Base-by-base conservation (phyloP, 2,113 vertebrate genomes). In the Oxygymnocypris stewartii region DNA sequence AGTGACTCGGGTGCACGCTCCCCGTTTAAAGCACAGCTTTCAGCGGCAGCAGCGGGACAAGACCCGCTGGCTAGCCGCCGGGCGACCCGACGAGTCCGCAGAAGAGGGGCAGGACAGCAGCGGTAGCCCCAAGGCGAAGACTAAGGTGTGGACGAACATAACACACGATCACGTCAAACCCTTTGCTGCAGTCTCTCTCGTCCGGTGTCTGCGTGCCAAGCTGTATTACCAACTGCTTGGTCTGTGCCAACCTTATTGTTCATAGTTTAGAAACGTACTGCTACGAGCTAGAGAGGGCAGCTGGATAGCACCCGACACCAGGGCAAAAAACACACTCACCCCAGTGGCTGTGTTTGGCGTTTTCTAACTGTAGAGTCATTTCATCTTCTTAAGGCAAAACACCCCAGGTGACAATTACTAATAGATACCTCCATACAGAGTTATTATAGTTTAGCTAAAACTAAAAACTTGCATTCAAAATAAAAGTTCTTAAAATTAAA, bases 211-310 rank as follows among this genome's bases (percentile, higher is more conserved):
- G 98, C 98, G 98, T 99, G 98, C 98, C 98, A 97, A 99, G 98
- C 98, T 99, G 98, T 99, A 99, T 99, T 96, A 98, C 98, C 98
- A 98, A 98, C 98, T 99, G 98, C 98, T 99, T 99, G 98, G 98
- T 99, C 98, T 99, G 98, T 99, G 97, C 97, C 98, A 97, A 97
- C 96, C 97, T 99, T 99, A 98, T 96, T 98, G 98, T 99, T 99
- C 97, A 96, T 98, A 97, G 97, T 98, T 97, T 92, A 93, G 92
- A 97, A 95, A 95, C 88, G 95, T 98, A 96, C 94, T 95, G 96
- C 96, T 93, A 95, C 94, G 25, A 85, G 86, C 44, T 20, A 78
- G 49, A 44, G 51, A 91, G 94, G 95, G 92, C 87, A 92, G 93
- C 82, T 90, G 94, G 95, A 94, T 94, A 95, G 96, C 95, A 94